These are phyloP conservation scores for Craterocephalus amniculus DNA, from an alignment of 2,797 vertebrate species.

Conservation along the genomic window DNA sequence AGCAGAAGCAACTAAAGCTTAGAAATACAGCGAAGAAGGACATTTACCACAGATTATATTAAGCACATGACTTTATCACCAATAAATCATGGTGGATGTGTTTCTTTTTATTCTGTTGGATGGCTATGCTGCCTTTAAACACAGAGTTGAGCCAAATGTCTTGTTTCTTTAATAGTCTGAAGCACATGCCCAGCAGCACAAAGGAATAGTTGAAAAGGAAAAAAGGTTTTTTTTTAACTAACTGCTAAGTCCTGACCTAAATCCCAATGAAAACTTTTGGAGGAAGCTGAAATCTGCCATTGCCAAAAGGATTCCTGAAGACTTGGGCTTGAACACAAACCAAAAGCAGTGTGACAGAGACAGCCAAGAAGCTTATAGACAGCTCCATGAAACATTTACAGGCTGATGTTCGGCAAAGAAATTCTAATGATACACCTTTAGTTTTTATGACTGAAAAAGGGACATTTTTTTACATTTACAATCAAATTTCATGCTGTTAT, in stretches of 20 bases:
- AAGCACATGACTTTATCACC: not conserved
- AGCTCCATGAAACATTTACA: not conserved
- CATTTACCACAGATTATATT: not conserved
- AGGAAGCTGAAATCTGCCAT: not conserved
- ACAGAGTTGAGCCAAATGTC: not conserved
- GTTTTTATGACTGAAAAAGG: not conserved
- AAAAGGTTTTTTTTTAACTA: not conserved
- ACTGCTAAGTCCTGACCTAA: conserved; percentile 1
- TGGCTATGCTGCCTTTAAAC: not conserved
- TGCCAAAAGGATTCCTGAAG: not conserved
- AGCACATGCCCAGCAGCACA: not conserved
- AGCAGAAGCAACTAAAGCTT: not conserved
- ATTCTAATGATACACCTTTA: not conserved
- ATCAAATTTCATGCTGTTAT: not conserved
- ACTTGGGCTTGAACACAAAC: not conserved
- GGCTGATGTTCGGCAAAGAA: not conserved
- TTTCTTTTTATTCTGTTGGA: not conserved
- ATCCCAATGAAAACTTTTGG: not conserved
- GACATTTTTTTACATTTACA: not conserved
- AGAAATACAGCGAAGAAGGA: not conserved
- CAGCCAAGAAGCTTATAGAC: conserved; percentile 1
- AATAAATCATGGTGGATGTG: not conserved
- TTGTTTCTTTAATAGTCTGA: not conserved
- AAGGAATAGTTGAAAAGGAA: not conserved
- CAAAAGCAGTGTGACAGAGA: not conserved